phyloP scores from a whole-genome alignment of 2,888 invertebrate species.

The Ophioninae sp. region DNA sequence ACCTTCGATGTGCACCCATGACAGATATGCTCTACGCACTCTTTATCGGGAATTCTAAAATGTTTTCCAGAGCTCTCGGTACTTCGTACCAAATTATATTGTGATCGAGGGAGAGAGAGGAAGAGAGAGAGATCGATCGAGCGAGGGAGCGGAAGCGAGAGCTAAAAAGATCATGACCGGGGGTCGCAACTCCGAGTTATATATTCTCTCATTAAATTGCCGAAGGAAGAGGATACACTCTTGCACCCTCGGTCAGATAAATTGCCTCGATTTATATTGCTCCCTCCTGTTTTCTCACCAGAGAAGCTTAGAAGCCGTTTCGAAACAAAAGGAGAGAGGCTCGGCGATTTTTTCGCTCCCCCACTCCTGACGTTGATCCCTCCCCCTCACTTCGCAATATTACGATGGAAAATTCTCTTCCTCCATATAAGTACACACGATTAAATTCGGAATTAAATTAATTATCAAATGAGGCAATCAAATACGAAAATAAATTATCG shows the following conservation, averaged over 20 bases:
- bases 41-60: no score
- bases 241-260: conserved; percentile 49
- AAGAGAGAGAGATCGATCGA: not conserved
- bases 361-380: not conserved
- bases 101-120: no score
- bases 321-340: conserved; percentile 41
- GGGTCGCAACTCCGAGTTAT: conserved; percentile 12
- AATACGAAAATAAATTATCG: no score
- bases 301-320: conserved; percentile 37
- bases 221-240: conserved; percentile 54
- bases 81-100: no score
- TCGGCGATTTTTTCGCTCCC: not conserved
- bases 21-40: no score
- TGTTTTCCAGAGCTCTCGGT: no score
- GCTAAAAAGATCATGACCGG: conserved; percentile 23
- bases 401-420: conserved; percentile 55
- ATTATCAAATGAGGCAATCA: no score
- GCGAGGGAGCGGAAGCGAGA: no score
- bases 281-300: not conserved
- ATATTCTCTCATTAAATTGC: conserved; percentile 30
- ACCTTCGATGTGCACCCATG: no score
- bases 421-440: conserved; percentile 4
- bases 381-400: not conserved
- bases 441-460: no score
- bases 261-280: conserved; percentile 22